phyloP scores from a whole-genome alignment of 2,797 vertebrate genomes.

The Pogonophryne albipinna region DNA sequence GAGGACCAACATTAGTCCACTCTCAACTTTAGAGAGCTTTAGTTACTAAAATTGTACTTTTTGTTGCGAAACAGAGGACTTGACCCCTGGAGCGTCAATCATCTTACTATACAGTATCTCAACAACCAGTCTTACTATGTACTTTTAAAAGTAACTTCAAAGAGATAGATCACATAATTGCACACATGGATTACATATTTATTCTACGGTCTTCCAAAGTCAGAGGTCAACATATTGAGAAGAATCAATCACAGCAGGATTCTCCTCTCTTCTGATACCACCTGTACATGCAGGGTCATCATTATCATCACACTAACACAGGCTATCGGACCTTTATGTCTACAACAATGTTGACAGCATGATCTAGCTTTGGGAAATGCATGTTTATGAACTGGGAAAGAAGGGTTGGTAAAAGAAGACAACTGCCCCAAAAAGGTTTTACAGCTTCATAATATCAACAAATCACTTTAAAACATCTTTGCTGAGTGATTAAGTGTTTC shows the following conservation, averaged over 20 bases:
- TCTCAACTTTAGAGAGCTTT: constrained; percentile 9
- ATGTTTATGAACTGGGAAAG: background rate
- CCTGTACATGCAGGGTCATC: background rate
- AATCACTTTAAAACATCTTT: constrained; percentile 10
- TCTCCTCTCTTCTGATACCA: background rate
- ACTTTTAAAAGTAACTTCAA: constrained; percentile 1
- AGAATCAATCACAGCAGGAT: background rate
- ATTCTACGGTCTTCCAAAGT: constrained; percentile 13
- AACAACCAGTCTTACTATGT: background rate
- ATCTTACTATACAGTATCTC: background rate
- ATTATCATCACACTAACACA: constrained; percentile 4
- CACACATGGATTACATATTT: constrained; percentile 5
- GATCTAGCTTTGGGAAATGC: background rate
- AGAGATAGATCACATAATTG: background rate
- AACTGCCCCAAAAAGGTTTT: background rate
- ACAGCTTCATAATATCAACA: constrained; percentile 3
- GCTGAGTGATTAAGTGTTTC: constrained; percentile 9
- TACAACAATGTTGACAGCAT: constrained; percentile 4
- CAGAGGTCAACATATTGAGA: background rate
- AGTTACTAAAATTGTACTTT: background rate
- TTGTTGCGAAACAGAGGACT: background rate
- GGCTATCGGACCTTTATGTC: background rate
- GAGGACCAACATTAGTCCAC: background rate
- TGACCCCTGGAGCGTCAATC: background rate
- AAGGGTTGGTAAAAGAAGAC: background rate